Evolutionary conservation across 2,113 vertebrate species (phyloP).

Genomic region (Xiphias gladius): DNA sequence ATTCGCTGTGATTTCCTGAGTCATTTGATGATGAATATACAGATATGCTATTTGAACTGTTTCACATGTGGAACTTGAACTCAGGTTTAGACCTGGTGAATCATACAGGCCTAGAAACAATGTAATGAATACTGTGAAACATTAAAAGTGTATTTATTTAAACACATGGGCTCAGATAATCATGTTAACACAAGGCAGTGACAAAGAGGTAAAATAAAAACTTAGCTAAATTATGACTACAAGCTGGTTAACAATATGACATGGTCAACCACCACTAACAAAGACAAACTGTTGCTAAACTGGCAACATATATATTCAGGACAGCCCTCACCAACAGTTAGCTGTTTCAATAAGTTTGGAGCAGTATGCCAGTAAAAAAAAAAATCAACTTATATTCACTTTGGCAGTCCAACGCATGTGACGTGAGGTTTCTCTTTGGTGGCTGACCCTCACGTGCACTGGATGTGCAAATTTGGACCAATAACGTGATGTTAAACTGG

Average conservation of each 20-base stretch:
- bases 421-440: background rate
- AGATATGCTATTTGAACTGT: background rate
- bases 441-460: constrained; percentile 14
- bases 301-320: no score
- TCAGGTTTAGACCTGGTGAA: background rate
- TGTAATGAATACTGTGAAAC: background rate
- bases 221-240: background rate
- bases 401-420: background rate
- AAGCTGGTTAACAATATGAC: background rate
- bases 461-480: constrained; percentile 47
- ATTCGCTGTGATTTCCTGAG: constrained; percentile 15
- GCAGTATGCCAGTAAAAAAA: background rate
- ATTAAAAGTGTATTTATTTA: background rate
- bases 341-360: background rate
- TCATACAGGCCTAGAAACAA: background rate
- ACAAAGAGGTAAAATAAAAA: background rate
- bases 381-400: background rate
- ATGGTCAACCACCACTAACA: background rate
- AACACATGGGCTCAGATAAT: background rate
- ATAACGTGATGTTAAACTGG: background rate
- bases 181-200: background rate
- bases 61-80: background rate
- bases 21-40: background rate
- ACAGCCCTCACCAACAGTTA: no score
- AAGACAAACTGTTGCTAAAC: background rate